These are phyloP conservation scores for Corythaeola cristata DNA, from an alignment of 2,113 vertebrate species.

Conservation along the genomic window DNA sequence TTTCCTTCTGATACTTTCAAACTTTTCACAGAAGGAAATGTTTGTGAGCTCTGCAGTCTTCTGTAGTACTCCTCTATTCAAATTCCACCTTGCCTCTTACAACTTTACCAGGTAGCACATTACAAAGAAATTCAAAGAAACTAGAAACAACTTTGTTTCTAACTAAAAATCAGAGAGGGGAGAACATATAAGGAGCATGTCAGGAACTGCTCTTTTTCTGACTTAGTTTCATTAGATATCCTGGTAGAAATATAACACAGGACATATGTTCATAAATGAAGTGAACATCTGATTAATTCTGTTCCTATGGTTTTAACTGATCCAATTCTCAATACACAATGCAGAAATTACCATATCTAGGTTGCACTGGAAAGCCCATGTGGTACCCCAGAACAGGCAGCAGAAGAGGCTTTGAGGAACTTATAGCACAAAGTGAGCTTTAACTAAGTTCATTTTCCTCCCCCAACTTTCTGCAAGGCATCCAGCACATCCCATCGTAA, in stretches of 20 bases:
- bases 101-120: background rate
- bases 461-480: background rate
- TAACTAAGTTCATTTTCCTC: background rate
- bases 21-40: conserved; percentile 4
- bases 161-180: background rate
- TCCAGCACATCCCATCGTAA: background rate
- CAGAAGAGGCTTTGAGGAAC: background rate
- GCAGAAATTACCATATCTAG: conserved; percentile 12
- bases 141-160: conserved; percentile 23
- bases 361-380: background rate
- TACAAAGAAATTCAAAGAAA: conserved; percentile 60
- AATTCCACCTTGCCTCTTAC: background rate
- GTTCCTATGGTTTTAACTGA: conserved; percentile 44
- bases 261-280: conserved; percentile 61
- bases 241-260: background rate
- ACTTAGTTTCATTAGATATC: conserved; percentile 24
- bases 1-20: conserved; percentile 14
- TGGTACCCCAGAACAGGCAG: background rate
- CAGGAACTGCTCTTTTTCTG: conserved; percentile 55
- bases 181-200: conserved; percentile 20
- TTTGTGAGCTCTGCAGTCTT: background rate
- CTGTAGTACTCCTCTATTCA: background rate
- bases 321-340: conserved; percentile 30
- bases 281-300: conserved; percentile 53
- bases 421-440: background rate